A percentile compares a stretch with the other conserved stretches of the same genome.
Conservation (phyloP, 2,797 vertebrate genomes). For the Anguilla marmorata region DNA sequence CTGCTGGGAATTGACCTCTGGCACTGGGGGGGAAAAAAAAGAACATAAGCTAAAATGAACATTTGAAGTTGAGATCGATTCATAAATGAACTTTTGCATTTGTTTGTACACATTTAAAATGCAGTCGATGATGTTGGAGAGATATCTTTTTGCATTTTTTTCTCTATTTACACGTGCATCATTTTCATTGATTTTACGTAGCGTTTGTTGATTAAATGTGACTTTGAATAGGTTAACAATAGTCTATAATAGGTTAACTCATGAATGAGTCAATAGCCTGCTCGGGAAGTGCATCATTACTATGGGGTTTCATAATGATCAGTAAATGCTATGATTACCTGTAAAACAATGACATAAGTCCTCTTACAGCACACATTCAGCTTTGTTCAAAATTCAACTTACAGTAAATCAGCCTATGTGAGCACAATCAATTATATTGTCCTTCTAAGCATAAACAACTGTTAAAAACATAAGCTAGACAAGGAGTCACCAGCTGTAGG, state of each 20-base stretch:
- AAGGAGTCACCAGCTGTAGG: no score
- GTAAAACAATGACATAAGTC: not conserved
- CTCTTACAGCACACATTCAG: not conserved
- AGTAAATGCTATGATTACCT: not conserved
- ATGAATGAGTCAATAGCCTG: not conserved
- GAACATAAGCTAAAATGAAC: not conserved
- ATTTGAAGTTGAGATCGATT: not conserved
- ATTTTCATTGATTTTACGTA: not conserved
- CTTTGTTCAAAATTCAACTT: not conserved
- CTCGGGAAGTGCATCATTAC: not conserved
- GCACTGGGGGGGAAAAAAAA: not conserved
- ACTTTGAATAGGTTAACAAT: not conserved
- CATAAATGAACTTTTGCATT: not conserved
- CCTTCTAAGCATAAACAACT: no score
- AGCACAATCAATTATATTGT: no score
- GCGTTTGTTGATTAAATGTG: not conserved
- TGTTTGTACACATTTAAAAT: not conserved
- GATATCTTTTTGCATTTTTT: not conserved
- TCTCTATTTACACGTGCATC: not conserved
- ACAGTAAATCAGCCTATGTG: no score
- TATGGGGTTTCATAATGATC: not conserved
- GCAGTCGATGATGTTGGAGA: not conserved
- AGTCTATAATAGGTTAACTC: not conserved
- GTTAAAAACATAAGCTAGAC: no score
- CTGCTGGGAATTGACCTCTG: not conserved